phyloP scores from a whole-genome alignment of 2,113 vertebrate species.

The Electrona antarctica region DNA sequence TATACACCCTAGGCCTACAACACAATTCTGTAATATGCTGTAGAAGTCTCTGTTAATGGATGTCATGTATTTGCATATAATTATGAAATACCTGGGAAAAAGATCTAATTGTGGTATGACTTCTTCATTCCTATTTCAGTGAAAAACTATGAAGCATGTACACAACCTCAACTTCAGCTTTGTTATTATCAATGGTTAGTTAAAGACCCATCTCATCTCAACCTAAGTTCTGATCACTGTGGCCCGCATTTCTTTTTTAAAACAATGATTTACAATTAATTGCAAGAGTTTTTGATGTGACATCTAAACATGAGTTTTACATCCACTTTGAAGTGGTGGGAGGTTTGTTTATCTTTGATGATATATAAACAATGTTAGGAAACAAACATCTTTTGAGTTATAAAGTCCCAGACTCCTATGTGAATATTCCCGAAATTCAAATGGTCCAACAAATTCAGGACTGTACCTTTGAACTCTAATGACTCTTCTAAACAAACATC shows the following conservation, averaged over 20 bases:
- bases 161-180: neutral
- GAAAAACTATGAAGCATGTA: neutral
- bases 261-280: neutral
- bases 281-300: neutral
- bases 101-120: neutral
- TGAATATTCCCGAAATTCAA: neutral
- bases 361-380: too few species aligned
- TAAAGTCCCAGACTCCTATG: neutral
- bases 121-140: neutral
- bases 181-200: neutral
- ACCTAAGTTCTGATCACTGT: neutral
- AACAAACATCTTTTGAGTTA: too few species aligned
- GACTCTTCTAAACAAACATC: conserved; percentile 15
- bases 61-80: neutral
- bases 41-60: neutral
- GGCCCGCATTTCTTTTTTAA: neutral
- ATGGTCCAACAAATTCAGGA: neutral
- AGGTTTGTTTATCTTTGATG: neutral
- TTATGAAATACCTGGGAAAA: neutral
- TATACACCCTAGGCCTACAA: too few species aligned
- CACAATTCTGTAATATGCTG: neutral
- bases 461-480: conserved; percentile 29
- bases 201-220: neutral
- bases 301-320: neutral
- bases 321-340: neutral